Evolutionary conservation across 2,888 invertebrate genomes (phyloP), one percentile per base, ranked within the genome.

Genomic region (Tenthredo notha): DNA sequence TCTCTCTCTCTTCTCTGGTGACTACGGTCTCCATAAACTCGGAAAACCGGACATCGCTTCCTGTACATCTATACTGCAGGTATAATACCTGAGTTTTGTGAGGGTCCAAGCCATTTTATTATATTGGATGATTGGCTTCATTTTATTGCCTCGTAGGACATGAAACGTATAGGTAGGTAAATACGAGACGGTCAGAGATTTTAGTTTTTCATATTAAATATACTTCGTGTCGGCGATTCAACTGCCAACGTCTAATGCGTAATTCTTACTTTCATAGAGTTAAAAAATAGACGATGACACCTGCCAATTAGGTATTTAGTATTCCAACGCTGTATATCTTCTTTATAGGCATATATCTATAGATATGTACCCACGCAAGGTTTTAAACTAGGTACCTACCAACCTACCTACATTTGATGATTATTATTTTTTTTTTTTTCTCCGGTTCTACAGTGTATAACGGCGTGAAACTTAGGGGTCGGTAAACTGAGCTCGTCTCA

Each of bases 21-120:
- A 77, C 77, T 77, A 77, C 77, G 33, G 77, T 54, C 77, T 77
- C 77, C 58, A 37, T 61, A 80, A 43, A 50, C 47, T 7, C 47
- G 83, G n/a, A 40, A 9, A 25, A 47, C 83, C 43, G 83, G 47
- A 83, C 67, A 83, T 83, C 58, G 29, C 61, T 83, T 67, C 33
- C 67, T 70, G 70, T 70, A 83, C 37, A 83, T 50, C 29, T 54
- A 77, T 54, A 50, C 47, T 77, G 50, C 50, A 43, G 40, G 67
- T 67, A 74, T 74, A 33, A 67, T 72, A 74, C 65, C 61, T 80
- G 67, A 83, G 67, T 67, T 83, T 67, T 25, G 67, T 65, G 12
- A 67, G 37, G 83, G 70, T 25, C 47, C 29, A 83, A 83, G 70
- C 9, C 50, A 61, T 83, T 83, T 83, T 83, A 83, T 83, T 67